Conservation (phyloP, 2,888 invertebrate species). For the Thalpophila matura region DNA sequence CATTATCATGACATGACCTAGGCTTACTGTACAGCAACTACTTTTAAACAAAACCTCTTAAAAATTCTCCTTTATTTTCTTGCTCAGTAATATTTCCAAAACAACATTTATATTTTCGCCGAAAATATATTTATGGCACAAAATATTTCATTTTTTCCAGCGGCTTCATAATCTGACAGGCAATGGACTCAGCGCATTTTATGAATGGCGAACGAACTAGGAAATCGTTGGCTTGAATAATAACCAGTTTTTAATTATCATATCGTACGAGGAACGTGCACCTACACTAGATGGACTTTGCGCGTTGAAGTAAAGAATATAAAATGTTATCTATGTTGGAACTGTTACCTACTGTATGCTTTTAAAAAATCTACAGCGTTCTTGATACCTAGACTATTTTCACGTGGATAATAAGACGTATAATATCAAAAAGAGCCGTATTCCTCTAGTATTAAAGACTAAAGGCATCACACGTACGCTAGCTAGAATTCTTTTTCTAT, state of each 20-base stretch:
- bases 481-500: too few relatives aligned
- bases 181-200: constrained; percentile 53
- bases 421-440: too few relatives aligned
- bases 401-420: too few relatives aligned
- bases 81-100: constrained; percentile 22
- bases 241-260: constrained; percentile 53
- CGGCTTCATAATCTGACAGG: constrained; percentile 52
- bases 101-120: constrained; percentile 18
- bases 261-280: constrained; percentile 5
- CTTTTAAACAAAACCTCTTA: not conserved
- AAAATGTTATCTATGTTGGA: not conserved
- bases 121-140: constrained; percentile 27
- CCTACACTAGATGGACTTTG: constrained; percentile 23
- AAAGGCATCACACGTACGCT: too few relatives aligned
- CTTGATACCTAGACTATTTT: too few relatives aligned
- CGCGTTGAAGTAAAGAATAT: not conserved
- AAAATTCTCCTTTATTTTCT: constrained; percentile 5
- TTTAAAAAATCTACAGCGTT: too few relatives aligned
- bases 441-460: too few relatives aligned
- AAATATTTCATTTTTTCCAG: constrained; percentile 48
- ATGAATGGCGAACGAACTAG: constrained; percentile 55
- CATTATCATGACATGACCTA: constrained; percentile 1
- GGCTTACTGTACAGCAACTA: not conserved
- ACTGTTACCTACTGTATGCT: not conserved
- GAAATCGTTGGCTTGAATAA: constrained; percentile 50